Base-by-base conservation (phyloP, 2,797 vertebrate species). In the Gallinago stenura region DNA sequence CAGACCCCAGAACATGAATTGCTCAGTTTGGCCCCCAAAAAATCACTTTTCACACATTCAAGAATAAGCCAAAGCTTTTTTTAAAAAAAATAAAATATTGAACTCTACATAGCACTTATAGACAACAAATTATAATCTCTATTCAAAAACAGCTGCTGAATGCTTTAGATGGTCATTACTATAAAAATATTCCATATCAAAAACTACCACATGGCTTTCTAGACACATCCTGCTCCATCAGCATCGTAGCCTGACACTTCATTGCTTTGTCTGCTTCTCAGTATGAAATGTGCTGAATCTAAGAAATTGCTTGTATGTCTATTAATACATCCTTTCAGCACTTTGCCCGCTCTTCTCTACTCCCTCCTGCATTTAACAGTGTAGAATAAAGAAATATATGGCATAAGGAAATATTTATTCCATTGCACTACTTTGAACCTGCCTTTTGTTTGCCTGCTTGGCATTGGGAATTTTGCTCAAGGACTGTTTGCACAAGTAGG, bases 311-410 rank as follows among this genome's bases (percentile, higher is more conserved):
- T 69, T 54, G 8, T 19, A 13, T 39, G 19, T n/a, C 28, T 54
- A 2, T 64, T 43, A 50, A 12, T 33, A 33, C 33, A 33, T 33
- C 76, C 51, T n/a, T 76, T 90, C 50, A 70, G 62, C 50, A 8
- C 33, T 9, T 1, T 9, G 3, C 9, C 20, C 0, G 0, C 18
- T 77, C 56, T 82, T 35, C 39, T 62, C 33, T 54, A 6, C 58
- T 72, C 60, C 68, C n/a, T 58, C 62, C 31, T 48, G 35, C 41
- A 20, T 56, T 64, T 68, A 66, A 39, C 26, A 48, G 15, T 4
- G 39, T 1, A 66, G 22, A 53, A 66, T 6, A 58, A 26, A 61
- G 20, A 75, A 13, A 58, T 11, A 7, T 9, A 41, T 7, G 8
- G 16, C 22, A 43, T 64, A 68, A 64, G 21, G 56, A 89, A 75